Base-by-base conservation (phyloP, 1,140 invertebrate species). In the Drosophila tani region DNA sequence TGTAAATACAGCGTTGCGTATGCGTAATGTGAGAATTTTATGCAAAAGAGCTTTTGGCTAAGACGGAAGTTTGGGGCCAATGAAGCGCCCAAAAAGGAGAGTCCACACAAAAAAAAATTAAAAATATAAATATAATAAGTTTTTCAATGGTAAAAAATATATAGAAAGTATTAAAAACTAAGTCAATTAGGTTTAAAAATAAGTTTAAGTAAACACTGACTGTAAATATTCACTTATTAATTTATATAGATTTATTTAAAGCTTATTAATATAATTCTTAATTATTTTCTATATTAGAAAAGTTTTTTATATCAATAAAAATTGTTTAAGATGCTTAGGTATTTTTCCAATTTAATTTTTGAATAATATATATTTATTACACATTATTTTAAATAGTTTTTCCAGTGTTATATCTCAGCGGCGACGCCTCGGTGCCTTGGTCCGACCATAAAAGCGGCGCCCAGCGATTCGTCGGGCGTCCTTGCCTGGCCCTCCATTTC, bases 11-110 rank as follows among this genome's bases (percentile, higher is more conserved):
- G 63, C 66, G 84, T 71, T 87, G 83, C 83, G 83, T 88, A 87
- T 87, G 83, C 83, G 80, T 87, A 88, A 83, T 87, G 77, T 83
- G 81, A 88, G 84, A 83, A 90, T 88, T 88, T 88, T 88, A 88
- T 88, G 84, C 84, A 88, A 88, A 84, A 78, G 64, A 83, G 78
- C 81, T 87, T 81, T 66, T 35, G 43, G 56, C 60, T 66, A 76
- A 68, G 76, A 66, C 51, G 53, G 47, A 40, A 32, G 49, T 62
- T 49, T 62, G 41, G 46, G 59, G 35, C 46, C 41, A 60, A 66
- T 62, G 27, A 62, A 35, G 56, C 56, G 21, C 5, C 21, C 21
- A 12, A 59, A 58, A 38, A 43, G 11, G 9, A 7, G 56, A 7
- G n/a, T 67, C n/a, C 63, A 69, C 47, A 45, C 6, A 29, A 24